Base-by-base conservation (phyloP, 2,113 vertebrate species). In the Platanista minor region DNA sequence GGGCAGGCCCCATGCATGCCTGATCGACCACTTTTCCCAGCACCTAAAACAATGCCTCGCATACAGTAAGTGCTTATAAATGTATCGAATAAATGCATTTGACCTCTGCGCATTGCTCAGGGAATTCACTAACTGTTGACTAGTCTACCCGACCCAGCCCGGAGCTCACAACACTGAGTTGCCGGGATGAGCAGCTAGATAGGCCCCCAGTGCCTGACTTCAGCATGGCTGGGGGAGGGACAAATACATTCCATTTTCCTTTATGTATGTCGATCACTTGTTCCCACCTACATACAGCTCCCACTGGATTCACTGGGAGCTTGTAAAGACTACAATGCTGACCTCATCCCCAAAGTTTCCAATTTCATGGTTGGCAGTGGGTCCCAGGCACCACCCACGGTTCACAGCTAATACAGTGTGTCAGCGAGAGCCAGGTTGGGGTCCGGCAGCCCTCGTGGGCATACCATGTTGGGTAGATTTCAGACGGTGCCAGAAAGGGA, bases 361-460 rank as follows among this genome's bases (percentile, higher is more conserved):
- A 11, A 52, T 39, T 69, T 36, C 74, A 8, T 20, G 83, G 64
- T 49, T 25, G 25, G 5, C 25, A 1, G 43, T 4, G 8, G 64
- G 33, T 43, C 20, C 33, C 0, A 1, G 43, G 46, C 64, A 18
- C 46, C 46, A 52, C 12, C 12, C 62, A 27, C 3, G 6, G 64
- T 36, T 49, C 43, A 31, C 8, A 27, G 6, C 49, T 36, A 36
- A 14, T 14, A 80, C 6, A 57, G 49, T 6, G 23, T 54, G 49
- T 23, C 21, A 36, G 52, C 0, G 21, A 81, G 78, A 59, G 4
- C 52, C 67, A 21, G 27, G 18, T 11, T 14, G 18, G 59, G n/a
- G 36, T n/a, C 1, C 29, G 29, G 49, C 33, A 23, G 6, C 52
- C 3, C 29, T 59, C 54, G 2, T 0, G 15, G 75, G n/a, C 36